Base-by-base conservation (phyloP, 2,888 invertebrate genomes). In the Cosmia trapezina region DNA sequence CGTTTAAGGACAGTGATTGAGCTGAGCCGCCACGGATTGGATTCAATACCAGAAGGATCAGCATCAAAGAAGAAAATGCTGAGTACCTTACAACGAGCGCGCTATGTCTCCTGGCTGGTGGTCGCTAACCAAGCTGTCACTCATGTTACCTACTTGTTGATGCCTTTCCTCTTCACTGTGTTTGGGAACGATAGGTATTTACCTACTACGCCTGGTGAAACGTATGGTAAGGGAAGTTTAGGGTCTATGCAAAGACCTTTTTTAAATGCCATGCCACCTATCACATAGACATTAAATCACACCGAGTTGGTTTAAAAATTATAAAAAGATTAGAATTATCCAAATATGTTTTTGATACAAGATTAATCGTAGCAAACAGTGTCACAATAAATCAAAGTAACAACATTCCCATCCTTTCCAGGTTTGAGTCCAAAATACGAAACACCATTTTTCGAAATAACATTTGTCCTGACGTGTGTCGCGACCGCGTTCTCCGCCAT, bases 171-270 rank as follows among this genome's bases (percentile, higher is more conserved):
- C 37, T 86, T 93, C 62, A 91, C 91, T 8, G 56, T 92, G 5
- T 87, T 92, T 28, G 89, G 90, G 0, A 88, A 86, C 57, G 81
- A 88, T 47, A 78, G 91, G 76, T 93, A 92, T 71, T 78, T 93
- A 56, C 93, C 93, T 1, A 90, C 90, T 6, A 93, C 90, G 2
- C 93, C 93, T 68, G 93, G 93, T 47, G 91, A 90, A 57, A 81
- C 88, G 11, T 92, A 87, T 75, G 93, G 93, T 93, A 88, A 85
- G 80, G 56, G 41, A 19, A 47, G 33, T 53, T 67, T 43, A 22
- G 6, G 7, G 19, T 22, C 6, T 63, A 8, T 14, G 17, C 0
- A 61, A n/a, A 45, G 0, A 7, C 4, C 4, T 22, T 9, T 43
- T 49, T 45, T 33, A 63, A 14, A 63, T 33, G 28, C 8, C 3